Base-by-base conservation (phyloP, 1,140 invertebrate species). In the Tribolium castaneum region DNA sequence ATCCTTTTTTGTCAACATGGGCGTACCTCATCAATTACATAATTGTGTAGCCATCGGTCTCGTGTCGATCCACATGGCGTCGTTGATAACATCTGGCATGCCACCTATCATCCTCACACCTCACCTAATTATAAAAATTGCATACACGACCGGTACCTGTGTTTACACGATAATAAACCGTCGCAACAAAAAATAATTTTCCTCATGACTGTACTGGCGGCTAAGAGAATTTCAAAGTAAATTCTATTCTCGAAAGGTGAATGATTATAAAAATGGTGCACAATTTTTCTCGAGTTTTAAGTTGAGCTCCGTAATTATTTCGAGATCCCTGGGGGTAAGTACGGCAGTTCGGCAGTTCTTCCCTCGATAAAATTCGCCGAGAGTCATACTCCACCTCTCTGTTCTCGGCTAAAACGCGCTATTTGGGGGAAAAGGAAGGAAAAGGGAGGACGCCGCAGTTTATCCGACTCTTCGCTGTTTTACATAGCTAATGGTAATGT, bases 261-360 rank as follows among this genome's bases (percentile, higher is more conserved):
- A 84, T 82, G 83, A 84, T 84, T 82, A 84, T 83, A 83, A 84
- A 84, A 84, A 84, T 84, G 83, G 82, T 79, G 80, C 79, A 80
- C 83, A 83, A 83, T 84, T 84, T 84, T 84, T 84, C 83, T 84
- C 83, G 82, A 84, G 82, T 84, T 81, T 83, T 84, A 83, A 83
- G 78, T 83, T 83, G 82, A 83, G 83, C 83, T 78, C 75, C 80
- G 82, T 84, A 84, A 84, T 84, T 84, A 84, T 84, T 84, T 83
- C 82, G 75, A 82, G 76, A 79, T 82, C 82, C 82, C 83, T 35
- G n/a, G 79, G 79, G 82, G 62, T 62, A 66, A 74, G 78, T 78
- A 78, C 72, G 72, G 56, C 75, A 79, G 76, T 81, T 81, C 78
- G 80, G 80, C 80, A 78, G 70, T 75, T 79, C n/a, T 70, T 52